A percentile compares a stretch with the other conserved stretches of the same genome.
phyloP scores from a whole-genome alignment of 2,797 vertebrate genomes.

The Mormyrus proboscirostris region DNA sequence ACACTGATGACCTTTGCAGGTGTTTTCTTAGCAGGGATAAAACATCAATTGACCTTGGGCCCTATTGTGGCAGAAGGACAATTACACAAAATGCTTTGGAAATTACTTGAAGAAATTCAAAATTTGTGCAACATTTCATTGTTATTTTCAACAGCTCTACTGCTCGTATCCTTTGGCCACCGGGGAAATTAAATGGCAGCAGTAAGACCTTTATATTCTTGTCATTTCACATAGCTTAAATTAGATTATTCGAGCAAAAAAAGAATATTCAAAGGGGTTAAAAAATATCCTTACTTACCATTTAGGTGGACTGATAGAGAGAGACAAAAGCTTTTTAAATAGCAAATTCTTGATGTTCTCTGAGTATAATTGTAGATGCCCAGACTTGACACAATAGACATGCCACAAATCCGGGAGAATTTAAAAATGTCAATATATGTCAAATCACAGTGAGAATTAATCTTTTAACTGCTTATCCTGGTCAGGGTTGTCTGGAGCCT shows the following conservation, averaged over 20 bases:
- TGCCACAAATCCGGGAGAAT: not conserved
- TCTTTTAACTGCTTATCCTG: conserved; percentile 5
- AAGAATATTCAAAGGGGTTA: not conserved
- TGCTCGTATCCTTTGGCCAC: not conserved
- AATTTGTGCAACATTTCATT: conserved; percentile 10
- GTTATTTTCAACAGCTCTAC: not conserved
- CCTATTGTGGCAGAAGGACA: not conserved
- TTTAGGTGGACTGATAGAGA: not conserved
- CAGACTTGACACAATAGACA: not conserved
- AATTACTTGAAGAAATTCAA: conserved; percentile 9
- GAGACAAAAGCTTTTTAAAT: not conserved
- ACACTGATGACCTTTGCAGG: conserved; percentile 14
- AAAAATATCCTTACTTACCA: not conserved
- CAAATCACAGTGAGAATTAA: conserved; percentile 6
- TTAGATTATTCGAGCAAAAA: not conserved
- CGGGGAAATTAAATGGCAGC: not conserved
- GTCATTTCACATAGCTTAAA: not conserved
- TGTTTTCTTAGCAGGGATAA: conserved; percentile 5
- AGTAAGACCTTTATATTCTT: not conserved
- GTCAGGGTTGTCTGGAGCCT: not conserved
- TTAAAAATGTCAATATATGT: conserved; percentile 12
- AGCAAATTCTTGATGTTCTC: not conserved
- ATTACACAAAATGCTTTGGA: conserved; percentile 11
- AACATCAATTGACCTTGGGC: not conserved
- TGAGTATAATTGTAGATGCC: not conserved